Evolutionary conservation across 1,140 invertebrate species (phyloP), one percentile per base, ranked within the genome.

Genomic region (Thaumatotibia leucotreta): DNA sequence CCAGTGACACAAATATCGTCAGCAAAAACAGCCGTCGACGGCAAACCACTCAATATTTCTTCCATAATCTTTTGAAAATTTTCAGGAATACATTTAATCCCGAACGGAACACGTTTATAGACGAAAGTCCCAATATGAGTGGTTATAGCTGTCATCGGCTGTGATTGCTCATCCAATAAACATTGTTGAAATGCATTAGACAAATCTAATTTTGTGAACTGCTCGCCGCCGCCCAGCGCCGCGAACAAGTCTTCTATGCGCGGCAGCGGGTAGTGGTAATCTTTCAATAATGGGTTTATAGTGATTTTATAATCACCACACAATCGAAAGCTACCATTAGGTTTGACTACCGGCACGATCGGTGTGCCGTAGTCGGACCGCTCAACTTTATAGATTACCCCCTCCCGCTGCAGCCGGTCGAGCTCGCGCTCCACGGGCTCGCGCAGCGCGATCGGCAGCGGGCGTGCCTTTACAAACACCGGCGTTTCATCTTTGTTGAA

Each of bases 61-160:
- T 68, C 66, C 10, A 69, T 62, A 0, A 45, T 54, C 27, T 52
- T 68, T 63, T 72, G 70, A 69, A 72, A 72, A 49, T 69, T 72
- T 61, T 62, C 50, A 29, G 50, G 52, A 20, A 68, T 63, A 45
- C 64, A 64, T 11, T 63, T 67, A 9, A 70, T 66, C 3, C 65
- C 73, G 45, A 71, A 68, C 45, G 69, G 62, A 10, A 79, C 35
- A 22, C 72, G 65, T 0, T 45, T 74, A 69, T 72, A 17, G 39
- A 39, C 45, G 33, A 79, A 61, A 72, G 63, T 33, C 73, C 68
- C 74, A 10, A 66, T 66, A 50, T 79, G 70, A 1, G 74, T 79
- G 45, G 49, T 66, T 39, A 65, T 69, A 1, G 65, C 62, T 39
- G 63, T 68, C 64, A 70, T 68, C 63, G 39, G 20, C 29, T 70